phyloP scores from a whole-genome alignment of 1,140 invertebrate genomes.

The Trichonephila inaurata region DNA sequence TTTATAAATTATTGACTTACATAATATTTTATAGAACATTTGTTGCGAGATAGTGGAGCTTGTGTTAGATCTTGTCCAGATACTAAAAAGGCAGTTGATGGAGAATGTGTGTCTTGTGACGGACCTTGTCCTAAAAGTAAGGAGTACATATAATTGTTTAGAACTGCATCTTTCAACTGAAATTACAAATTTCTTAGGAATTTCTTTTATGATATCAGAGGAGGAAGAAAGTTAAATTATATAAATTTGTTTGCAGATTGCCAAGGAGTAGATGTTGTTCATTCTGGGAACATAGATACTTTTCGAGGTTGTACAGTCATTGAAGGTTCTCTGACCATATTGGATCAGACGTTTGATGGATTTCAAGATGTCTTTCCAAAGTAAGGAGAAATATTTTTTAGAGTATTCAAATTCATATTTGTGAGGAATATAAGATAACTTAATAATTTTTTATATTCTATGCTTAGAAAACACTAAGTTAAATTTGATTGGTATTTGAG shows the following conservation, averaged over 20 bases:
- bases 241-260: slow-evolving; percentile 78
- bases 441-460: too few relatives aligned
- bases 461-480: too few relatives aligned
- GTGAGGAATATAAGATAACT: too few relatives aligned
- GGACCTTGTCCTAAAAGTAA: slow-evolving; percentile 95
- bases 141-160: slow-evolving; percentile 59
- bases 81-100: slow-evolving; percentile 91
- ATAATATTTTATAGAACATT: slow-evolving; percentile 84
- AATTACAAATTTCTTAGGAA: background rate
- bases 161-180: background rate
- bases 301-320: slow-evolving; percentile 97
- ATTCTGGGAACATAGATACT: slow-evolving; percentile 92
- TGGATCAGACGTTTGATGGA: slow-evolving; percentile 93
- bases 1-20: background rate
- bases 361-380: slow-evolving; percentile 88
- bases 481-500: too few relatives aligned
- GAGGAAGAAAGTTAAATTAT: background rate
- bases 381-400: slow-evolving; percentile 78
- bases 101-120: slow-evolving; percentile 95
- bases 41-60: slow-evolving; percentile 94
- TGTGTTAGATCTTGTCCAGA: slow-evolving; percentile 95
- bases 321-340: slow-evolving; percentile 93
- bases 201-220: background rate
- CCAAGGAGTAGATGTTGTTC: slow-evolving; percentile 83
- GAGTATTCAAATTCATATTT: too few relatives aligned